These are phyloP conservation scores for Scolanthus callimorphus DNA, from an alignment of 92 coral and sea anemone genomes.

Conservation along the genomic window DNA sequence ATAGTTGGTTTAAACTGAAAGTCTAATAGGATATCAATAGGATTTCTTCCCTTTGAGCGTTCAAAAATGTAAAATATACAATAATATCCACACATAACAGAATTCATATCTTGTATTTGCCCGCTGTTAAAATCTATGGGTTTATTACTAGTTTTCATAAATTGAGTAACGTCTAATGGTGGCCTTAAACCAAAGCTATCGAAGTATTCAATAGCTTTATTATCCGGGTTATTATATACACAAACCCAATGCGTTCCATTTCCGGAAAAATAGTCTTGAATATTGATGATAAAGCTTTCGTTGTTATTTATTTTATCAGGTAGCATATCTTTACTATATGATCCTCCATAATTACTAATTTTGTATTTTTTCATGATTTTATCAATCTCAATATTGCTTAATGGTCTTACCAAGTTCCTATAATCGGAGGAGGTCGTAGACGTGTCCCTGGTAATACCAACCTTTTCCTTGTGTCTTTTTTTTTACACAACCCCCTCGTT, in stretches of 20 bases:
- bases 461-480: conserved; percentile 12
- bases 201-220: neutral
- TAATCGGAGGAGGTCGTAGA: neutral
- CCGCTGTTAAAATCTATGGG: neutral
- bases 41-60: neutral
- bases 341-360: neutral
- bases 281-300: neutral
- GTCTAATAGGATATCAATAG: neutral
- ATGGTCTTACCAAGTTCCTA: neutral
- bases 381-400: neutral
- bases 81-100: neutral
- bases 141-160: neutral
- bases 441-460: conserved; percentile 15
- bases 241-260: conserved; percentile 2
- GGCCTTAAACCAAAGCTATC: neutral
- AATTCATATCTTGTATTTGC: neutral
- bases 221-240: neutral
- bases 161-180: neutral
- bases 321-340: neutral
- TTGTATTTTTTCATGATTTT: neutral
- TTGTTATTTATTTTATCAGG: neutral
- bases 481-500: neutral
- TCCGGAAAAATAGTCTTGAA: conserved; percentile 1
- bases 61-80: neutral
- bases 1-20: neutral